Conservation (phyloP, 2,888 invertebrate species). For the Tinea trinotella region DNA sequence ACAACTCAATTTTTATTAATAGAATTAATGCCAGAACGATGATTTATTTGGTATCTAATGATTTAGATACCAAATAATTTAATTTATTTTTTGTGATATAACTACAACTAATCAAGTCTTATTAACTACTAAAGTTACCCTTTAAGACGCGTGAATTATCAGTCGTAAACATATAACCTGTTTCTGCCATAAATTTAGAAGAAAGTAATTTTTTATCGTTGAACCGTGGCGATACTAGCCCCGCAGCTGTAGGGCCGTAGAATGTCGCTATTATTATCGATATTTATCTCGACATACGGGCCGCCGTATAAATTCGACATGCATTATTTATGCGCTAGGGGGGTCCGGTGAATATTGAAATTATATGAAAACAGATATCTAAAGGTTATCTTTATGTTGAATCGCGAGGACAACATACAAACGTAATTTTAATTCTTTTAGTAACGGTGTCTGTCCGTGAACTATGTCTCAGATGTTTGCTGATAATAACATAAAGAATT, state of each 20-base stretch:
- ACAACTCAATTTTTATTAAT: no score
- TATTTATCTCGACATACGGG: slow-evolving; percentile 26
- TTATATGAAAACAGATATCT: slow-evolving; percentile 48
- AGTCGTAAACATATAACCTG: not conserved
- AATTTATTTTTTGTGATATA: no score
- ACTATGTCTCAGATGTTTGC: no score
- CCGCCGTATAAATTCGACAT: slow-evolving; percentile 47
- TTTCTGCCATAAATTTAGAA: not conserved
- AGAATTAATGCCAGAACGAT: no score
- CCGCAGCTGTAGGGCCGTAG: slow-evolving; percentile 19
- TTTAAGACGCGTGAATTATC: not conserved
- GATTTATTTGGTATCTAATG: no score
- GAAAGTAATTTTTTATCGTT: slow-evolving; percentile 5
- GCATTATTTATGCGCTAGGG: slow-evolving; percentile 63
- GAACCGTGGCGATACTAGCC: slow-evolving; percentile 24
- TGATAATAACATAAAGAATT: no score
- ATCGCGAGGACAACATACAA: slow-evolving; percentile 6
- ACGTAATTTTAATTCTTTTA: not conserved
- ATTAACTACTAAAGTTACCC: no score
- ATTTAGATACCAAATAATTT: no score
- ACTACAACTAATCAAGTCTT: no score
- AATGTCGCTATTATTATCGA: slow-evolving; percentile 22
- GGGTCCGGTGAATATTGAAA: slow-evolving; percentile 55
- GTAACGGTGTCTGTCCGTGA: not conserved
- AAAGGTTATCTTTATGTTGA: slow-evolving; percentile 12